Percentiles rank a stretch among this genome's conserved stretches.
phyloP scores from a whole-genome alignment of 2,113 vertebrate genomes.

The Nipponia nippon region DNA sequence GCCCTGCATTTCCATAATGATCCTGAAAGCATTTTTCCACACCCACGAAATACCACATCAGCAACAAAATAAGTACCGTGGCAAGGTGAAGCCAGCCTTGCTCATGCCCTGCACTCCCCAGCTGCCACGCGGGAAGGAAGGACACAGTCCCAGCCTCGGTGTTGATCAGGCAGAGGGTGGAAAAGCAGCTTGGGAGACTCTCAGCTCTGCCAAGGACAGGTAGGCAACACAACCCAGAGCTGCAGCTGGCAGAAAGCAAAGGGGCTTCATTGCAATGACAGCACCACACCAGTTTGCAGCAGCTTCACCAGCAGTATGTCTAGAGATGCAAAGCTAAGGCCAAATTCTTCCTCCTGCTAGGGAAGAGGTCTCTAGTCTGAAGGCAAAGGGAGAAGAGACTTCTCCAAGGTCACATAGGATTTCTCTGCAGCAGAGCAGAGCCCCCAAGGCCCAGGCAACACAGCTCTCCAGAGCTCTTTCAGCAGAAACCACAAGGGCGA shows the following conservation, averaged over 20 bases:
- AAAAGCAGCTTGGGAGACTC: background rate
- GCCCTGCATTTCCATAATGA: rapidly evolving
- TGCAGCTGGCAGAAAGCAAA: background rate
- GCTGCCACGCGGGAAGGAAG: background rate
- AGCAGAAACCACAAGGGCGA: background rate
- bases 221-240: no score
- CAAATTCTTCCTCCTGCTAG: background rate
- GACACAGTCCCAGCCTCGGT: rapidly evolving
- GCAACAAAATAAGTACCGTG: rapidly evolving
- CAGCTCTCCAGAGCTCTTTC: background rate
- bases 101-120: rapidly evolving
- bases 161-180: background rate
- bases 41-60: no score
- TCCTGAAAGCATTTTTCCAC: background rate
- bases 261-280: background rate
- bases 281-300: no score
- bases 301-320: rapidly evolving
- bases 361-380: background rate
- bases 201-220: background rate
- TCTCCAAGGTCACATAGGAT: background rate
- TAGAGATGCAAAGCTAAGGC: no score
- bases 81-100: background rate
- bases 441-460: background rate
- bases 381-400: background rate
- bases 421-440: background rate